phyloP scores from a whole-genome alignment of 2,113 vertebrate species.

The Irena cyanogastra region DNA sequence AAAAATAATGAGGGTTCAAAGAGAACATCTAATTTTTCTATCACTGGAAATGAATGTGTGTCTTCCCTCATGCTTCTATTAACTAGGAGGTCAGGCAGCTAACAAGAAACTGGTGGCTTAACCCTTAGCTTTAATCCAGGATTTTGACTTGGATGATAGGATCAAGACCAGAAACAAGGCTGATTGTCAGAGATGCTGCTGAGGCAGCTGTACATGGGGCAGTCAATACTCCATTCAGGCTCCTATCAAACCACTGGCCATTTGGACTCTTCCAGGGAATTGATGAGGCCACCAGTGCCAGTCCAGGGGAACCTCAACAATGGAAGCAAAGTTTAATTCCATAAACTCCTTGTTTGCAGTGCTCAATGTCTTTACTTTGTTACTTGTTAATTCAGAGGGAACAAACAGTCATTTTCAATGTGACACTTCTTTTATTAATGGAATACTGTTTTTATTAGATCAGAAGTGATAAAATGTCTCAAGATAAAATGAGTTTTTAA shows the following conservation, averaged over 20 bases:
- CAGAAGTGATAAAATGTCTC: slow-evolving; percentile 24
- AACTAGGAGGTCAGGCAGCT: not conserved
- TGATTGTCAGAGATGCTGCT: not conserved
- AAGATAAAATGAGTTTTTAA: not conserved
- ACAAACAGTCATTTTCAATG: slow-evolving; percentile 3
- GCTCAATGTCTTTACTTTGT: not conserved
- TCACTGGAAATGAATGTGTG: not conserved
- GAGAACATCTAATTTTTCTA: slow-evolving; percentile 2
- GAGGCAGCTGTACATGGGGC: not conserved
- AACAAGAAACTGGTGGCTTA: not conserved
- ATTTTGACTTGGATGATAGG: not conserved
- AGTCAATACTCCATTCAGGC: not conserved
- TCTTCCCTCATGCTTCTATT: not conserved
- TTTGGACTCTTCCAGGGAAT: not conserved
- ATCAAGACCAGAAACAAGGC: not conserved
- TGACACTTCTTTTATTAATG: slow-evolving; percentile 21
- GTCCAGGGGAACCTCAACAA: not conserved
- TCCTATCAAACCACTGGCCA: not conserved
- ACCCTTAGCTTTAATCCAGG: not conserved
- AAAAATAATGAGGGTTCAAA: slow-evolving; percentile 38
- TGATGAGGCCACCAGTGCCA: not conserved
- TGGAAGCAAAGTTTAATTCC: not conserved
- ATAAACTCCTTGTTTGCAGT: not conserved
- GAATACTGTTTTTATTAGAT: slow-evolving; percentile 17
- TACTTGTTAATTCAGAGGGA: slow-evolving; percentile 7